Evolutionary conservation across 2,797 vertebrate genomes (phyloP), one percentile per base, ranked within the genome.

Genomic region (Botia almorhae): DNA sequence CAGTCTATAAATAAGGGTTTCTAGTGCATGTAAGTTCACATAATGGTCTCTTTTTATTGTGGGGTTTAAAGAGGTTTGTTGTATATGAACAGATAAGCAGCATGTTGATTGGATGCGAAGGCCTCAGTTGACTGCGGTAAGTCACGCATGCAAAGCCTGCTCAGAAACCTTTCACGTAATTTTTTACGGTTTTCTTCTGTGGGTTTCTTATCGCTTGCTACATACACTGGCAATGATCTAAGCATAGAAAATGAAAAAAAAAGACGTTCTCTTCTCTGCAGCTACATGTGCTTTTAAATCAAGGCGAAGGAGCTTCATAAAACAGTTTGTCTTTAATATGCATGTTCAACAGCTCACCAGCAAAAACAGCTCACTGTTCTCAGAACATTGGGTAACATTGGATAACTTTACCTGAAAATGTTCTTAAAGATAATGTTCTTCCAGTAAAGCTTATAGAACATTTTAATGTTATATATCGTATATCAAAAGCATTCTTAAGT

Each of bases 51-150:
- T 51, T 39, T 21, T 56, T 67, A 5, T 51, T 46, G 51, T 75
- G 72, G 51, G 53, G 50, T 65, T 74, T 33, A 81, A 75, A 71
- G 26, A 43, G 51, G 26, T 72, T 64, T 76, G 64, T 58, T 69
- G 81, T 43, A 56, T 53, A 67, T 68, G 61, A 46, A 69, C 51
- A 64, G 77, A 79, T 76, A 81, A 83, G 46, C 61, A 68, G 10
- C 53, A 26, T 67, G 21, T 69, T 83, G 61, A 81, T 72, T 81
- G 74, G 36, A 75, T 67, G 51, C 67, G 63, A 23, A 60, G 50
- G 56, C n/a, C n/a, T 55, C 36, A 10, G 19, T 43, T 72, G 58
- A 76, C 43, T n/a, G 8, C 60, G 21, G 56, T 50, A 64, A 60
- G 53, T 73, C 16, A 75, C 11, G 36, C 14, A 8, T 60, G 68